These are phyloP conservation scores for Eupithecia inturbata DNA, from an alignment of 2,888 invertebrate genomes.

Conservation along the genomic window DNA sequence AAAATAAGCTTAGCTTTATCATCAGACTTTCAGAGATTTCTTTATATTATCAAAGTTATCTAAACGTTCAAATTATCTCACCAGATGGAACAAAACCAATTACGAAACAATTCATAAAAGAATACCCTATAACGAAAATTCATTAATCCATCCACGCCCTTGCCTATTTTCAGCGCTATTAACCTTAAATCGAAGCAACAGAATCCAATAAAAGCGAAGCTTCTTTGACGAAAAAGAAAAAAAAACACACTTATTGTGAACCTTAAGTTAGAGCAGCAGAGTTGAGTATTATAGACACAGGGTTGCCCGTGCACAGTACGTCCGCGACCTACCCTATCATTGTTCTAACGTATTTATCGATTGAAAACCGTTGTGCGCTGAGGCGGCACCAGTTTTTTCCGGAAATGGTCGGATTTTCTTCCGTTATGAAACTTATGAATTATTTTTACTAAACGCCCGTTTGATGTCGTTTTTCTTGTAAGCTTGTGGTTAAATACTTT, in stretches of 20 bases:
- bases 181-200: background rate
- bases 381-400: conserved; percentile 29
- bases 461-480: background rate
- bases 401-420: conserved; percentile 28
- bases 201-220: background rate
- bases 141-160: conserved; percentile 15
- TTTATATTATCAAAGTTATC: background rate
- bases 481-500: background rate
- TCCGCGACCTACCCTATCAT: conserved; percentile 37
- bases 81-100: conserved; percentile 7
- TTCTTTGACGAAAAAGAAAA: background rate
- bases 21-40: too few species aligned
- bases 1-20: too few species aligned
- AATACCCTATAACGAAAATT: conserved; percentile 13
- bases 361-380: conserved; percentile 34
- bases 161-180: background rate
- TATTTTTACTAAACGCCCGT: background rate
- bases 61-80: conserved; percentile 18
- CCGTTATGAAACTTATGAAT: conserved; percentile 7
- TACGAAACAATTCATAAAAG: conserved; percentile 12
- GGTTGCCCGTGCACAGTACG: conserved; percentile 6
- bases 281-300: background rate
- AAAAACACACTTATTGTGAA: background rate
- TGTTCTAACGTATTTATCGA: conserved; percentile 39
- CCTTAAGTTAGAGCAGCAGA: background rate